These are phyloP conservation scores for Cynopterus sphinx DNA, from an alignment of 2,797 vertebrate species.

Conservation along the genomic window DNA sequence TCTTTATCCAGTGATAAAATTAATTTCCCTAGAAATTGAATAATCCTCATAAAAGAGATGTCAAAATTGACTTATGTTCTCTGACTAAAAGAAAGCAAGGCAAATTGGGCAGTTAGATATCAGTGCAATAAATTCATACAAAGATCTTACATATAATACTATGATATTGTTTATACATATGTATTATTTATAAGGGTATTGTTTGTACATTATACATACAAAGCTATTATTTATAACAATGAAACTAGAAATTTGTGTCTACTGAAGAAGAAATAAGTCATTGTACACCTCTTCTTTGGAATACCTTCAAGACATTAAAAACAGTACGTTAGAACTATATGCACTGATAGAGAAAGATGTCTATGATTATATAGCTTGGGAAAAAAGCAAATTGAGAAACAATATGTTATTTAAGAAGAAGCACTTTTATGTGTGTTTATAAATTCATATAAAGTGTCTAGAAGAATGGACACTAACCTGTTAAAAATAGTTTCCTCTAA, in stretches of 20 bases:
- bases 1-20: slow-evolving; percentile 94
- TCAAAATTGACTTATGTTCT: slow-evolving; percentile 21
- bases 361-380: neutral
- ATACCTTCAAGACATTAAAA: slow-evolving; percentile 24
- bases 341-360: neutral
- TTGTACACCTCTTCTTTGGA: neutral
- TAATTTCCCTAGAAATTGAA: slow-evolving; percentile 85
- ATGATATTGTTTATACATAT: neutral
- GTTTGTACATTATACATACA: neutral
- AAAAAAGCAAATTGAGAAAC: neutral
- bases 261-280: neutral
- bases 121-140: neutral
- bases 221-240: neutral
- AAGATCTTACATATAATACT: neutral
- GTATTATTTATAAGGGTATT: neutral
- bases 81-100: slow-evolving; percentile 2
- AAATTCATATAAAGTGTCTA: neutral
- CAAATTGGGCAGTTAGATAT: neutral
- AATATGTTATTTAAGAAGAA: neutral
- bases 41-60: neutral
- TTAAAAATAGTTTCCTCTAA: neutral
- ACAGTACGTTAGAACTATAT: neutral
- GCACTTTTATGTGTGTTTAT: neutral
- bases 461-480: neutral
- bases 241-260: slow-evolving; percentile 35